Evolutionary conservation across 2,888 invertebrate species (phyloP).

Genomic region (Tyria jacobaeae): DNA sequence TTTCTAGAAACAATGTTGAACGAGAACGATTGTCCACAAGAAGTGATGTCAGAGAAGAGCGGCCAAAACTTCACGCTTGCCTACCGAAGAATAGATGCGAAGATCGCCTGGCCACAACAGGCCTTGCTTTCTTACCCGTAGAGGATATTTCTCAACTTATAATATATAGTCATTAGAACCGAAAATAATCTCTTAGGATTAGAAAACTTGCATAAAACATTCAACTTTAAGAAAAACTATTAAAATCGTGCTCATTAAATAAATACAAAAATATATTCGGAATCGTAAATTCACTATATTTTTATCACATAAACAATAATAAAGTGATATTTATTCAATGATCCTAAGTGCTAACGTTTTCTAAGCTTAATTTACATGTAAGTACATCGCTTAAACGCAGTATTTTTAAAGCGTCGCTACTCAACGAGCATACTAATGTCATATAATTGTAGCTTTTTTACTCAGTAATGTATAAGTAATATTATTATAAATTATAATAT

Average conservation of each 20-base stretch:
- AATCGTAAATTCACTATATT: slow-evolving; percentile 63
- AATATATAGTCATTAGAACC: slow-evolving; percentile 41
- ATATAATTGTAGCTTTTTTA: slow-evolving; percentile 82
- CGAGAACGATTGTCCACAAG: slow-evolving; percentile 96
- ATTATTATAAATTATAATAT: slow-evolving; percentile 64
- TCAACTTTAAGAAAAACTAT: slow-evolving; percentile 20
- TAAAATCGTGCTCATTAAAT: slow-evolving; percentile 61
- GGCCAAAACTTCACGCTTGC: slow-evolving; percentile 96
- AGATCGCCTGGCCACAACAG: slow-evolving; percentile 97
- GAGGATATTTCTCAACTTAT: slow-evolving; percentile 27
- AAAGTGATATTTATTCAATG: slow-evolving; percentile 80
- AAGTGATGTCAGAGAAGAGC: slow-evolving; percentile 90
- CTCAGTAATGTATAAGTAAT: slow-evolving; percentile 67
- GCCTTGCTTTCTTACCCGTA: slow-evolving; percentile 80
- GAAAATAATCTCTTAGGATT: slow-evolving; percentile 53
- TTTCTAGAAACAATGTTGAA: slow-evolving; percentile 94
- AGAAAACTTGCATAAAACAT: slow-evolving; percentile 38
- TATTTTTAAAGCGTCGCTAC: slow-evolving; percentile 76
- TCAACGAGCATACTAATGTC: slow-evolving; percentile 67
- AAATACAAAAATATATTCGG: slow-evolving; percentile 50
- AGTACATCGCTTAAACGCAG: slow-evolving; percentile 72
- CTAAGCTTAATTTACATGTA: slow-evolving; percentile 64
- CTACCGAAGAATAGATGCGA: slow-evolving; percentile 97
- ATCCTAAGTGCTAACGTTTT: slow-evolving; percentile 63
- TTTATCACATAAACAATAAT: slow-evolving; percentile 74